Percentiles rank a stretch among this genome's conserved stretches.
phyloP scores from a whole-genome alignment of 2,888 invertebrate species.

The Erannis defoliaria region DNA sequence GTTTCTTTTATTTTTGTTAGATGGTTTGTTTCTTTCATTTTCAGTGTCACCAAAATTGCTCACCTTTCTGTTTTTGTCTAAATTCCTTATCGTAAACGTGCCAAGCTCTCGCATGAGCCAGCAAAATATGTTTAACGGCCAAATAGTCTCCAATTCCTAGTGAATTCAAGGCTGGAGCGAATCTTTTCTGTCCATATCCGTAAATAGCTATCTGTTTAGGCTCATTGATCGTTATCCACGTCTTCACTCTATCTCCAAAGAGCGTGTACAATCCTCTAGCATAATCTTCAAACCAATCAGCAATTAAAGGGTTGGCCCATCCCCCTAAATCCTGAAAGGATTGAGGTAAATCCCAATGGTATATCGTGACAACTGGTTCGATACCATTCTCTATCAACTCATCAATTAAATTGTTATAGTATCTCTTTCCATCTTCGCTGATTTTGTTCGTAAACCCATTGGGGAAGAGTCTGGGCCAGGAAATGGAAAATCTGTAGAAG shows the following conservation, averaged over 20 bases:
- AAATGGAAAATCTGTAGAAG: conserved; percentile 86
- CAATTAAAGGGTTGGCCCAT: conserved; percentile 77
- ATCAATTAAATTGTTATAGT: conserved; percentile 89
- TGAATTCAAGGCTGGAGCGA: conserved; percentile 71
- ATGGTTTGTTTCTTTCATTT: neutral
- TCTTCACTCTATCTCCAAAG: conserved; percentile 83
- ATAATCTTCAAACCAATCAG: conserved; percentile 82
- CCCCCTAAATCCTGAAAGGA: conserved; percentile 87
- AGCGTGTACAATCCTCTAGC: conserved; percentile 73
- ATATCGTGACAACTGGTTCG: conserved; percentile 86
- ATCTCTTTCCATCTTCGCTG: conserved; percentile 87
- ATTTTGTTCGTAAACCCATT: conserved; percentile 81
- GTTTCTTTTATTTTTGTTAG: neutral
- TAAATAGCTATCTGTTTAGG: conserved; percentile 72
- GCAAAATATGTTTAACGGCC: conserved; percentile 78
- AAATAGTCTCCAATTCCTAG: conserved; percentile 82
- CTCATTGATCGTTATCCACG: conserved; percentile 88
- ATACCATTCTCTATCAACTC: conserved; percentile 86
- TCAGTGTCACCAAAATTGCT: conserved; percentile 11
- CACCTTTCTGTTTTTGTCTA: conserved; percentile 62
- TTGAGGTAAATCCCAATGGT: conserved; percentile 86
- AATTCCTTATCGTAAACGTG: conserved; percentile 76
- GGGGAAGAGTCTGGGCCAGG: conserved; percentile 89
- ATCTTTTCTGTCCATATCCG: conserved; percentile 75
- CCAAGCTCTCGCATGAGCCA: conserved; percentile 86